phyloP scores from a whole-genome alignment of 1,140 invertebrate genomes.

The Plectus sambesii region DNA sequence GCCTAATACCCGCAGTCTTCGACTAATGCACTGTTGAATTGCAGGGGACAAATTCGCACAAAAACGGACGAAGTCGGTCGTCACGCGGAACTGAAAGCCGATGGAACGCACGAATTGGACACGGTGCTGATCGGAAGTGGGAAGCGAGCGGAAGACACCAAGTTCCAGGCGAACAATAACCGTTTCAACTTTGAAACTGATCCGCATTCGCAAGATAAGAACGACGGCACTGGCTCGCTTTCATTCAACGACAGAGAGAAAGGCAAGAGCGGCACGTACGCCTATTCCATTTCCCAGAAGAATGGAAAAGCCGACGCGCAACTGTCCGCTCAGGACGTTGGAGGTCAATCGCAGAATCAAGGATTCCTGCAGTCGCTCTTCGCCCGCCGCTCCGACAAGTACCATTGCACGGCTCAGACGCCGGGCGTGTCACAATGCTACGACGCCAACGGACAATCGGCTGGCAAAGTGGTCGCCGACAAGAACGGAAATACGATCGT shows the following conservation, averaged over 20 bases:
- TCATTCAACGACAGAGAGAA: constrained; percentile 37
- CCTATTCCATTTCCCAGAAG: constrained; percentile 39
- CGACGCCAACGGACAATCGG: constrained; percentile 39
- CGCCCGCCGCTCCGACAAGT: constrained; percentile 41
- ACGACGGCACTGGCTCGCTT: constrained; percentile 33
- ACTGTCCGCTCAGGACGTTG: constrained; percentile 33
- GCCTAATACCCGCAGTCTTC: not conserved
- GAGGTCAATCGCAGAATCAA: too few species aligned
- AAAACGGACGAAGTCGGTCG: constrained; percentile 29
- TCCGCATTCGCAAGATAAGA: constrained; percentile 33
- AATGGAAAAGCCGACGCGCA: constrained; percentile 40
- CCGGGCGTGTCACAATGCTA: constrained; percentile 44
- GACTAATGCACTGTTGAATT: constrained; percentile 12
- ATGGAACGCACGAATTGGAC: constrained; percentile 45
- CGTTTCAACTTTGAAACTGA: constrained; percentile 40
- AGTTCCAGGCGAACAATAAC: constrained; percentile 40
- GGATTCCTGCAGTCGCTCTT: constrained; percentile 37
- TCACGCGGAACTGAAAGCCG: constrained; percentile 41
- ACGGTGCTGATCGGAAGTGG: constrained; percentile 33
- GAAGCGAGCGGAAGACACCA: constrained; percentile 31
- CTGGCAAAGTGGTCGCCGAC: constrained; percentile 43
- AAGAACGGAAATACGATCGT: constrained; percentile 45
- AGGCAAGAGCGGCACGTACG: constrained; percentile 35
- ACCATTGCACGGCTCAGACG: constrained; percentile 43
- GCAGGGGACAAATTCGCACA: constrained; percentile 33